Conservation (phyloP, 2,113 vertebrate species). For the Cyanoderma ruficeps region DNA sequence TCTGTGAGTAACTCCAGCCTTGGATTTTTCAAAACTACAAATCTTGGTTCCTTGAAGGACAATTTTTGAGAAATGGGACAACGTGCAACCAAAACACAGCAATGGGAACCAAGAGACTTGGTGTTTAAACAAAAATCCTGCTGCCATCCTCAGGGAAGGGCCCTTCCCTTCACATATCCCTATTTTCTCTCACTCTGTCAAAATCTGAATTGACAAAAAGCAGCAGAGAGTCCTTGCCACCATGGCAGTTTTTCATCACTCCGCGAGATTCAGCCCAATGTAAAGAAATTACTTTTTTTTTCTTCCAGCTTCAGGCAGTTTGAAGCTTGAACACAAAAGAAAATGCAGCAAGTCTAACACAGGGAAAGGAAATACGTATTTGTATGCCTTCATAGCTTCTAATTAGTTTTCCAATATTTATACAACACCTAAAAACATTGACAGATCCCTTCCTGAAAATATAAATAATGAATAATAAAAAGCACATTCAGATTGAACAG, state of each 20-base stretch:
- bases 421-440: background rate
- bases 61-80: background rate
- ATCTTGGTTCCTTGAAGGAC: background rate
- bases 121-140: background rate
- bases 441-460: background rate
- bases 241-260: background rate
- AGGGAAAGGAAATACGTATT: background rate
- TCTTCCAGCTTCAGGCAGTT: background rate
- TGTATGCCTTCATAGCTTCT: background rate
- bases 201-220: slow-evolving; percentile 31
- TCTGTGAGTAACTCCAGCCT: background rate
- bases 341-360: background rate
- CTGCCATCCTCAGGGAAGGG: background rate
- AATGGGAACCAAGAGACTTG: background rate
- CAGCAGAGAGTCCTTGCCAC: slow-evolving; percentile 6
- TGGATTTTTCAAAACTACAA: slow-evolving; percentile 4
- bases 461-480: background rate
- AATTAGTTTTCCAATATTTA: slow-evolving; percentile 5
- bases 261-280: background rate
- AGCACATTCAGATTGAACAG: background rate
- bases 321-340: background rate
- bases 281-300: background rate
- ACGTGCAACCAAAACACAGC: background rate
- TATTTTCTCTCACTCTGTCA: background rate
- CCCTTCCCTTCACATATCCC: background rate